Base-by-base conservation (phyloP, 1,140 invertebrate genomes). In the Philopotamus ludificatus region DNA sequence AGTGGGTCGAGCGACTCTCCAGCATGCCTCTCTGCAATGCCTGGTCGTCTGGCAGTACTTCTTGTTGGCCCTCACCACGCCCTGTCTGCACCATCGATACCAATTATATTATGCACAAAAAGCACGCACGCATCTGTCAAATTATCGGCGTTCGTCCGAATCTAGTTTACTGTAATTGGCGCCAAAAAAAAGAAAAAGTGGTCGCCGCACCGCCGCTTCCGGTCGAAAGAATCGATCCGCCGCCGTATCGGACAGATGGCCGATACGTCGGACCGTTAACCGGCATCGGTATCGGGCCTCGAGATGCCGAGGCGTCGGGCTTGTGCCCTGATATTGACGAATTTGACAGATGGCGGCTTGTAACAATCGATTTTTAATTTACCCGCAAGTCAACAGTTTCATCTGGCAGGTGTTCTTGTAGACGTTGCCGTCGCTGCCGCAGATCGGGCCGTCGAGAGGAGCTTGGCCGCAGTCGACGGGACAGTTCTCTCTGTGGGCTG, bases 351-450 rank as follows among this genome's bases (percentile, higher is more conserved):
- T n/a, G n/a, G n/a, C n/a, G n/a, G n/a, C n/a, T n/a, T n/a, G n/a
- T n/a, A n/a, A n/a, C n/a, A n/a, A n/a, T n/a, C n/a, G 28, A 7
- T 34, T 12, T 50, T 50, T 1, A n/a, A 74, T 81, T 82, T 82
- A 92, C 89, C 92, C 91, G 77, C 93, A 95, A 44, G 93, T 95
- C 2, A 91, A 80, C 51, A 91, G 82, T 73, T 93, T 93, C 91
- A 97, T 94, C 71, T 94, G 89, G 74, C 95, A 98, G 3, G 92
- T 94, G 62, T 89, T 96, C 72, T 89, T 90, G 81, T 97, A 97
- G 0, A 95, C 93, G 72, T 93, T 93, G 23, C 94, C 93, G 75
- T 98, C 91, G 57, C 88, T 92, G 8, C 91, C 94, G 74, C 95
- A 98, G 68, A 97, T 88, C 0, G 93, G 93, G 15, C 92, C 92